Percentiles rank a stretch among this genome's conserved stretches.
phyloP scores from a whole-genome alignment of 2,888 invertebrate genomes.

The Hemicrepidius hirtus region DNA sequence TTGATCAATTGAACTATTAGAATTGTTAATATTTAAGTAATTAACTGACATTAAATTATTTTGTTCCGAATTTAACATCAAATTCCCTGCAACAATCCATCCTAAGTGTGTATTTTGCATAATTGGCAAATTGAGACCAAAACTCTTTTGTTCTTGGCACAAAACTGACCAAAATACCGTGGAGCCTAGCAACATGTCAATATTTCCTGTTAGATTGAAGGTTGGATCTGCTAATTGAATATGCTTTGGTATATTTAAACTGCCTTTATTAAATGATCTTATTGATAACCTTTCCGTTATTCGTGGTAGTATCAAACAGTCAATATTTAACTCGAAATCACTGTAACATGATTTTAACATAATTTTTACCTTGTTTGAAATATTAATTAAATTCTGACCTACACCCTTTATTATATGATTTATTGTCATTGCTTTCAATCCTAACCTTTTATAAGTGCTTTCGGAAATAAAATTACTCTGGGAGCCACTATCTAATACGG shows the following conservation, averaged over 20 bases:
- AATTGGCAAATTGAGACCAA: conserved; percentile 31
- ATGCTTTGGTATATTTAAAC: conserved; percentile 48
- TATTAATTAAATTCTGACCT: background rate
- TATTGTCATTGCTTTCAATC: background rate
- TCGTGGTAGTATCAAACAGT: conserved; percentile 28
- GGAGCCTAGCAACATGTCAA: conserved; percentile 55
- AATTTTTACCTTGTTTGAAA: background rate
- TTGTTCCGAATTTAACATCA: too few relatives aligned
- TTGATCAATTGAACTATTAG: conserved; percentile 11
- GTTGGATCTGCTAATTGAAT: too few relatives aligned
- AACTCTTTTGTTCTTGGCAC: conserved; percentile 28
- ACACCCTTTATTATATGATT: conserved; percentile 17
- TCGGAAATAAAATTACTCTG: conserved; percentile 35
- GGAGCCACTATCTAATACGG: conserved; percentile 28
- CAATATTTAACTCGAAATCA: conserved; percentile 6
- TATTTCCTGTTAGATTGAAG: conserved; percentile 42
- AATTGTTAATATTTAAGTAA: too few relatives aligned
- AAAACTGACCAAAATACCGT: conserved; percentile 50
- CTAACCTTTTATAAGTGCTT: conserved; percentile 9
- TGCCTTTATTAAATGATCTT: conserved; percentile 49
- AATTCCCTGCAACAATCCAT: conserved; percentile 55
- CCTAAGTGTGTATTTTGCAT: conserved; percentile 54
- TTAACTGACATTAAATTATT: too few relatives aligned
- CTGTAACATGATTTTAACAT: conserved; percentile 5
- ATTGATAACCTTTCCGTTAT: conserved; percentile 36